A percentile compares a stretch with the other conserved stretches of the same genome.
These are phyloP conservation scores for Elephas maximus DNA, from an alignment of 2,113 vertebrate species.

Conservation along the genomic window DNA sequence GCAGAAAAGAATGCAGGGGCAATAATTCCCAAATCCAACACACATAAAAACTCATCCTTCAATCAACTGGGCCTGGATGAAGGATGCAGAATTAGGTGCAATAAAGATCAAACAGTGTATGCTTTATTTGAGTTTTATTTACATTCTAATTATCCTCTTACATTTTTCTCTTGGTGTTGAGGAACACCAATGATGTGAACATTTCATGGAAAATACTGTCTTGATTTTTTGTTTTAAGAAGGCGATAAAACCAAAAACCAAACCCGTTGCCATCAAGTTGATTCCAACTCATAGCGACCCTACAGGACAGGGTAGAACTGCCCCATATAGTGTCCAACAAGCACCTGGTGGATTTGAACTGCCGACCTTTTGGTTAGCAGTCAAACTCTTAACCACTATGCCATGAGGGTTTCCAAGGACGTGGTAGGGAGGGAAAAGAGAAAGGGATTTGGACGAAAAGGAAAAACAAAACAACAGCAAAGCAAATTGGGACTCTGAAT, in stretches of 20 bases:
- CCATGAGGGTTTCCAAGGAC: background rate
- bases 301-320: too few species aligned
- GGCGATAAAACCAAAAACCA: too few species aligned
- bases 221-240: conserved; percentile 39
- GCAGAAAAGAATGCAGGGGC: rapidly evolving
- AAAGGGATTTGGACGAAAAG: background rate
- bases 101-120: background rate
- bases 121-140: background rate
- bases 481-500: background rate
- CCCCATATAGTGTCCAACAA: too few species aligned
- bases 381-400: too few species aligned
- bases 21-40: conserved; percentile 6
- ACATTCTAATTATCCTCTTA: background rate
- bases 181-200: background rate
- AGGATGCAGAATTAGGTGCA: background rate
- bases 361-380: too few species aligned
- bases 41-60: background rate
- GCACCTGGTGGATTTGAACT: too few species aligned
- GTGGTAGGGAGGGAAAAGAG: background rate
- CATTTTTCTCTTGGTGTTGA: background rate
- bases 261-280: too few species aligned
- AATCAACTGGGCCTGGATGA: background rate
- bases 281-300: too few species aligned
- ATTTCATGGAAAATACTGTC: background rate
- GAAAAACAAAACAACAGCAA: background rate